A percentile compares a stretch with the other conserved stretches of the same genome.
phyloP scores from a whole-genome alignment of 2,797 vertebrate species.

The Poecilia picta region DNA sequence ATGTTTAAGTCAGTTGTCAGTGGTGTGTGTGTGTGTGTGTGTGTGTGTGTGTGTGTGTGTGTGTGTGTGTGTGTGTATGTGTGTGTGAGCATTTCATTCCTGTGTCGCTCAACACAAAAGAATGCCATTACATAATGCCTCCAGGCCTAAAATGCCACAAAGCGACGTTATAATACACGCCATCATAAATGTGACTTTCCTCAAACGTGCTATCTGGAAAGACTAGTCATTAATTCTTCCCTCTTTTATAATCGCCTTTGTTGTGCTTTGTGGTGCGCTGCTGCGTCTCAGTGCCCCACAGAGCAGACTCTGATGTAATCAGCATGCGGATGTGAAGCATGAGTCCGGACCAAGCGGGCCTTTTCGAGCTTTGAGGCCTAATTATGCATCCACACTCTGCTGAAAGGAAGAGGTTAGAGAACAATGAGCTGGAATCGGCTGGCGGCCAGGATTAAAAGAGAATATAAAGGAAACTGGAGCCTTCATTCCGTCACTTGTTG shows the following conservation, averaged over 20 bases:
- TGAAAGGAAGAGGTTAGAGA: background rate
- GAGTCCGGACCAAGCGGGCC: conserved; percentile 6
- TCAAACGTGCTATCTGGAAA: background rate
- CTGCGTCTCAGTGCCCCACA: conserved; percentile 1
- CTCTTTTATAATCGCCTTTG: background rate
- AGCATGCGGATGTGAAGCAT: background rate
- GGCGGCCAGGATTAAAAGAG: background rate
- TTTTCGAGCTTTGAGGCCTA: conserved; percentile 1
- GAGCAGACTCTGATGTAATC: conserved; percentile 25
- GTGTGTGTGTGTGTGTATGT: background rate
- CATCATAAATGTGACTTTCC: background rate
- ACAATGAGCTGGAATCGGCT: background rate
- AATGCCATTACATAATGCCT: background rate
- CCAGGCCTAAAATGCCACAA: background rate
- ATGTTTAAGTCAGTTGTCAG: background rate
- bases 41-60: background rate
- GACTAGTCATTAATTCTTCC: conserved; percentile 5
- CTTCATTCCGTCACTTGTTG: background rate
- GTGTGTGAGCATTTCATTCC: background rate
- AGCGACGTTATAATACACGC: background rate
- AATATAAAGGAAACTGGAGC: background rate
- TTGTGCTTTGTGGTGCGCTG: background rate
- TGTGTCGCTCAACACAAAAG: background rate
- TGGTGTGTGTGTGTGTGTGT: background rate
- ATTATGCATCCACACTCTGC: conserved; percentile 11